A percentile compares a stretch with the other conserved stretches of the same genome.
Conservation (phyloP, 2,797 vertebrate species). For the Peromyscus eremicus region DNA sequence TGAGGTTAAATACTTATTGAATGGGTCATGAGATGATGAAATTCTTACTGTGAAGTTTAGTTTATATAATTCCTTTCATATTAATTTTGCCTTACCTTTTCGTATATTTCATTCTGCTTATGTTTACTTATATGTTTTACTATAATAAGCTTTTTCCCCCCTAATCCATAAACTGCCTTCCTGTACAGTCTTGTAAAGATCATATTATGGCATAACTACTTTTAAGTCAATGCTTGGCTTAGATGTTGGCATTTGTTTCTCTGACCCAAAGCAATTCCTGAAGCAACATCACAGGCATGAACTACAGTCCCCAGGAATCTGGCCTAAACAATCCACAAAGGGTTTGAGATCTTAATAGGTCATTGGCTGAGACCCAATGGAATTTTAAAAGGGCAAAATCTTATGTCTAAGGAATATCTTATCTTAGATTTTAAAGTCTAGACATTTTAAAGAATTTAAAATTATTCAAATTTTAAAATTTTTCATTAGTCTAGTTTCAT, state of each 20-base stretch:
- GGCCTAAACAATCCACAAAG: constrained; percentile 63
- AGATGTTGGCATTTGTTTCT: constrained; percentile 60
- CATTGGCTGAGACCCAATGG: constrained; percentile 65
- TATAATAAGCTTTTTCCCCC: background rate
- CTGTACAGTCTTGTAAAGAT: background rate
- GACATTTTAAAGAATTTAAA: constrained; percentile 51
- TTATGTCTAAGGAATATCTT: constrained; percentile 54
- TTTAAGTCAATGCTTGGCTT: constrained; percentile 50
- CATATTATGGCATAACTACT: background rate
- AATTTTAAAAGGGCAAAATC: constrained; percentile 77
- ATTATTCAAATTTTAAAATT: constrained; percentile 61
- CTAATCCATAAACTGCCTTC: background rate
- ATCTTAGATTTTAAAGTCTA: constrained; percentile 56
- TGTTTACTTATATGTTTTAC: background rate
- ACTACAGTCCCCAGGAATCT: constrained; percentile 51
- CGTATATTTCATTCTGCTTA: background rate
- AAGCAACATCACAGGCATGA: constrained; percentile 49
- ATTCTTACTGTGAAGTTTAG: background rate
- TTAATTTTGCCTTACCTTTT: background rate
- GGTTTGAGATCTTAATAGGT: constrained; percentile 61
- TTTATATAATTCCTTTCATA: background rate
- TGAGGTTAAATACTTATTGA: background rate
- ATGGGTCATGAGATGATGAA: background rate
- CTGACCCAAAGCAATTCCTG: constrained; percentile 45
- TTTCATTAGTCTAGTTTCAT: constrained; percentile 59